Conservation (phyloP, 2,113 vertebrate genomes). For the Choloepus hoffmanni region DNA sequence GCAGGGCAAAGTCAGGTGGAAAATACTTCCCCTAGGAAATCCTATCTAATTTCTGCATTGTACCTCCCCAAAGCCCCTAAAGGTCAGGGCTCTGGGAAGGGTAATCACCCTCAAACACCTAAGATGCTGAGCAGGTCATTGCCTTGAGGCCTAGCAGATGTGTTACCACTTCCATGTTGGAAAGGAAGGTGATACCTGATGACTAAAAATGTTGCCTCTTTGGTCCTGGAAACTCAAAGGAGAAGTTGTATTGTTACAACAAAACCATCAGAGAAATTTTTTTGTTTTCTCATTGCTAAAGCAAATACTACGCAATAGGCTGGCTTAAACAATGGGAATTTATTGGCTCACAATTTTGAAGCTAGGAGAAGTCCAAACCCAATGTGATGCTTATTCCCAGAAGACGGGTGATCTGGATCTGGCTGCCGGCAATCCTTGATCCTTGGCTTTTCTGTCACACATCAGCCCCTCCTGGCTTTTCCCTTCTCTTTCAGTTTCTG, state of each 20-base stretch:
- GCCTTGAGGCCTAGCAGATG: not conserved
- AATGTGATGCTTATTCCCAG: too few species aligned
- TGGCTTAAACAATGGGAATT: too few species aligned
- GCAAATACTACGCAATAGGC: too few species aligned
- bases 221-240: not conserved
- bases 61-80: not conserved
- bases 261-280: not conserved
- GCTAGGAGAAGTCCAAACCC: too few species aligned
- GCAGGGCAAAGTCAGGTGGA: not conserved
- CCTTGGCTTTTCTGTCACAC: too few species aligned
- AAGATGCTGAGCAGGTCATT: not conserved
- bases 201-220: not conserved
- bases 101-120: not conserved
- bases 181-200: not conserved
- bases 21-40: not conserved
- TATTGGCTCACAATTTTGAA: too few species aligned
- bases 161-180: not conserved
- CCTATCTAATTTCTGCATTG: not conserved
- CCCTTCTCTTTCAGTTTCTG: too few species aligned
- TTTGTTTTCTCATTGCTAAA: too few species aligned
- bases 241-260: not conserved
- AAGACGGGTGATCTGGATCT: too few species aligned
- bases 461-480: too few species aligned
- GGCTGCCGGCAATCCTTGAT: too few species aligned
- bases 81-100: too few species aligned